Evolutionary conservation across 2,113 vertebrate species (phyloP), one percentile per base, ranked within the genome.

Genomic region (Pseudolaguvia tuberculata): DNA sequence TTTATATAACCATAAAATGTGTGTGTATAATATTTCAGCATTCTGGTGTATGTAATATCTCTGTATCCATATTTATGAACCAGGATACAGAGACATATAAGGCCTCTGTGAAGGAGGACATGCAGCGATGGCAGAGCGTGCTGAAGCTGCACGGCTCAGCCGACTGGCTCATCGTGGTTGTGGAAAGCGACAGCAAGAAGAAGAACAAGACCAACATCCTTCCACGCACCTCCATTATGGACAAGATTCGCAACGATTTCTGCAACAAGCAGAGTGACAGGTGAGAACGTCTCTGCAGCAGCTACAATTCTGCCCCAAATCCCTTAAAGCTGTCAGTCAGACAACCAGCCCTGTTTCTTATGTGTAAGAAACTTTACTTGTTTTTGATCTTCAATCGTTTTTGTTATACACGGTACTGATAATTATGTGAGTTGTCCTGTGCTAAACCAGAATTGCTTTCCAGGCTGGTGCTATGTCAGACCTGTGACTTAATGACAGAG

Each of bases 231-330:
- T 98, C 97, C 55, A 97, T 98, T 72, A 92, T 97, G 77, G 97
- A 99, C 91, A 98, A 98, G 88, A 98, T 98, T 91, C 93, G 96
- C 77, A 98, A 94, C 35, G 96, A 99, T 78, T 98, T 98, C 83
- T 98, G 96, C 83, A 99, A 98, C 88, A 99, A 99, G 74, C 97
- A 99, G 88, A 99, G 94, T 27, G 96, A 99, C 92, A 94, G 97
- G 97, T 98, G 29, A 84, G 78, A 5, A 21, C 81, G 9, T 25
- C 15, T 1, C 50, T 47, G 55, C 48, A 51, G 39, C 53, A 21
- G 78, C 27, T 39, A 51, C 42, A 39, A 31, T 2, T 9, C 66
- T 8, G 14, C 39, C 29, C 45, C 12, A 39, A 8, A 3, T 47
- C 61, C 21, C 35, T 23, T 17, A 12, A 21, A 65, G 55, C 47